Evolutionary conservation across 2,888 invertebrate species (phyloP), one percentile per base, ranked within the genome.

Genomic region (Hydrotaea cyrtoneurina): DNA sequence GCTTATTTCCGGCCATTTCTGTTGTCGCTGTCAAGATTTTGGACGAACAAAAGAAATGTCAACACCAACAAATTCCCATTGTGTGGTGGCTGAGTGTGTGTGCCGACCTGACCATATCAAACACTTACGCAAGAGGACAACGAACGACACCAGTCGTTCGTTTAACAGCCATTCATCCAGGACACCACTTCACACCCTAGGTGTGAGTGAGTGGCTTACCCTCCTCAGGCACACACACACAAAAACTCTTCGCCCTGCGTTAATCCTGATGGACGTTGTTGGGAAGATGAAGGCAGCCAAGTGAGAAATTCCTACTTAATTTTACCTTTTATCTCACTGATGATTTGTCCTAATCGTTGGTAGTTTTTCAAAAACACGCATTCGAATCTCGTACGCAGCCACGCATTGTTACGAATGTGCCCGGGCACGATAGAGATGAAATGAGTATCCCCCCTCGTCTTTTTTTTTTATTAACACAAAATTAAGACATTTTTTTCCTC

Each of bases 341-440:
- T 88, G 89, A 89, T 88, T 90, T 88, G 86, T 82, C 83, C 89
- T 90, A 90, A 90, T 89, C 90, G 88, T 71, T 82, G 77, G 77
- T 31, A 82, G 79, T 82, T 85, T 80, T 77, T 82, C 85, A 85
- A 23, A 80, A 77, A 78, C 86, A 88, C 86, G 88, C 88, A 87
- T 88, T 87, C 87, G 10, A 88, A 80, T 78, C 74, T 80, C 21
- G 50, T 55, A 73, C 80, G 59, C 77, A 77, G 78, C 39, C 74
- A 46, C 78, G 72, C 21, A 59, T 69, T 66, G n/a, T 50, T n/a
- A 4, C 50, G 39, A 39, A 3, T 39, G n/a, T 50, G 50, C 10
- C n/a, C n/a, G 2, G 50, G 1, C 50, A 50, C 50, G 50, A 50
- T n/a, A n/a, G n/a, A 50, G 15, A 43, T 43, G n/a, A 50, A n/a